Conservation (phyloP, 2,888 invertebrate genomes). For the Lasioglossum oenotherae region DNA sequence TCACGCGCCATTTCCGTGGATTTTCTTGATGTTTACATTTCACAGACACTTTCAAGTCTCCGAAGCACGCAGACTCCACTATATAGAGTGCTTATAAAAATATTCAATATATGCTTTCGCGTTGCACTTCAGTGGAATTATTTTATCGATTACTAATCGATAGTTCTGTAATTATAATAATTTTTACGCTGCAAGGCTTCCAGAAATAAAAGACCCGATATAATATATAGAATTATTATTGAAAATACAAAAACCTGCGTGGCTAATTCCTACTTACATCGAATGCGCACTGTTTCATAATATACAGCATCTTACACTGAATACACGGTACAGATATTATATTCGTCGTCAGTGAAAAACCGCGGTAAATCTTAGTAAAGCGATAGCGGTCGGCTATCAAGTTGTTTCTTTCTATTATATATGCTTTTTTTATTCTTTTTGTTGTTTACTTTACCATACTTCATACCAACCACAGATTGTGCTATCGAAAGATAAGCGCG, state of each 20-base stretch:
- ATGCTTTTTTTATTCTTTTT: neutral
- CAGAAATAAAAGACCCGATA: neutral
- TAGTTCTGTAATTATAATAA: neutral
- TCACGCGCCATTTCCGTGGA: constrained; percentile 7
- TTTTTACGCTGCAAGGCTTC: neutral
- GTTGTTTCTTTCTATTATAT: constrained; percentile 4
- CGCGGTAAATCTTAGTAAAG: constrained; percentile 33
- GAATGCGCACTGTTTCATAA: constrained; percentile 38
- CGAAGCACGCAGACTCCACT: neutral
- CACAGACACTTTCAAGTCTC: constrained; percentile 7
- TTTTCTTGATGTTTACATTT: neutral
- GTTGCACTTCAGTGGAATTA: neutral
- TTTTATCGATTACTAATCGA: neutral
- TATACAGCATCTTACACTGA: constrained; percentile 50
- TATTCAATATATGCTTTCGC: neutral
- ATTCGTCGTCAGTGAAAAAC: constrained; percentile 36
- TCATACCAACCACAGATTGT: constrained; percentile 39
- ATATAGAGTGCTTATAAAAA: neutral
- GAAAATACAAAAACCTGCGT: constrained; percentile 56
- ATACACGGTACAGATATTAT: constrained; percentile 30
- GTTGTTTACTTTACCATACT: constrained; percentile 16
- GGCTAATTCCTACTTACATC: constrained; percentile 52
- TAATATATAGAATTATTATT: constrained; percentile 57
- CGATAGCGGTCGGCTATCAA: constrained; percentile 16
- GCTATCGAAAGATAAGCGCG: constrained; percentile 28